Evolutionary conservation across 2,888 invertebrate genomes (phyloP), one percentile per base, ranked within the genome.

Genomic region (Hanleya hanleyi): DNA sequence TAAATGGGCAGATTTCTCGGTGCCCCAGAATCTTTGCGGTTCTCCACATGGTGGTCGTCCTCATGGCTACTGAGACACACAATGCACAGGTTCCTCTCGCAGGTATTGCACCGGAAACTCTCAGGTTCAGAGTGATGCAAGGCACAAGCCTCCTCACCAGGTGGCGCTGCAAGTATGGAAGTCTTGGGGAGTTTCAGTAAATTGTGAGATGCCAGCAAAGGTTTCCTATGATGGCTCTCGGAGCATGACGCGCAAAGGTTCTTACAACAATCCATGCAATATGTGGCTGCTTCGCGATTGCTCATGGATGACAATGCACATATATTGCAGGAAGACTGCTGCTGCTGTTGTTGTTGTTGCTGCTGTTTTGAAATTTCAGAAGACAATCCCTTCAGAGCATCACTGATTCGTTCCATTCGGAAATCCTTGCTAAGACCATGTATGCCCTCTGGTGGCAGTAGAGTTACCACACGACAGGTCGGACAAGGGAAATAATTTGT

Each of bases 401-500:
- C 80, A 9, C 49, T 70, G 32, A 81, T 70, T 51, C 74, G 75
- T n/a, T 70, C 73, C 4, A 77, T 69, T 37, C 78, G 68, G 61
- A 82, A 82, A 70, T 82, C 82, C 33, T 71, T 73, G 15, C 76
- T 77, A 47, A 81, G 80, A 15, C 76, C 80, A n/a, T 68, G 37
- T 2, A 76, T 57, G 0, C 78, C 78, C 26, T 69, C 62, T 9
- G 67, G 41, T 22, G 80, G 77, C 15, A 74, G 41, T 9, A 49
- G 47, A 18, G 77, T 77, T 6, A 62, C 35, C 32, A 47, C 41
- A 38, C 82, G 66, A 38, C 82, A 82, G 29, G 76, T 73, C 36
- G 82, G 82, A 70, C 82, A 82, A 12, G 73, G 74, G 62, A 82
- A 78, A 18, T 49, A 70, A 32, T 41, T 65, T 1, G 61, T 50